These are phyloP conservation scores for Darevskia nairensis DNA, from an alignment of 2,797 vertebrate species.

Conservation along the genomic window DNA sequence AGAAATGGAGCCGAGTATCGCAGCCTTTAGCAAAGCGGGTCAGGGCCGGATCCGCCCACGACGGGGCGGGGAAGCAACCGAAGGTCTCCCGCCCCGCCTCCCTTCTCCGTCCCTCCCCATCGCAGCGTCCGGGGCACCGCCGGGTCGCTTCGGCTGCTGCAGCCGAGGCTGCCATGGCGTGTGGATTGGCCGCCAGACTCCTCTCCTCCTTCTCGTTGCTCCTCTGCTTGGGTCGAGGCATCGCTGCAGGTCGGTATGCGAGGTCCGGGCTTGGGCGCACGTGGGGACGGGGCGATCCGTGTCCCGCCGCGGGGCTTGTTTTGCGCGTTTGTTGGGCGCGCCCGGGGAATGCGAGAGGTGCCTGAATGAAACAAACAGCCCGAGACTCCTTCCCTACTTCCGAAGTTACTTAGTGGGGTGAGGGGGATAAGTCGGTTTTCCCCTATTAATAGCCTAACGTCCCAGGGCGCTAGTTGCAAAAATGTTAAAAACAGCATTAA, in stretches of 20 bases:
- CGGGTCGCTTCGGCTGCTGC: neutral
- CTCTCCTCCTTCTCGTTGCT: neutral
- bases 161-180: conserved; percentile 1
- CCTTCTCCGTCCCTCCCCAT: neutral
- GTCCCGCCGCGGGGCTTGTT: neutral
- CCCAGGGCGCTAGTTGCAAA: too few relatives aligned
- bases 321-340: neutral
- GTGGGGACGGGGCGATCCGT: neutral
- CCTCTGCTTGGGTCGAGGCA: neutral
- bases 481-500: too few relatives aligned
- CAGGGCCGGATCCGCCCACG: neutral
- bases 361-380: neutral
- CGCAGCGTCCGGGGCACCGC: neutral
- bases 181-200: neutral
- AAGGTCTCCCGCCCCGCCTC: neutral
- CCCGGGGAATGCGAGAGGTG: neutral
- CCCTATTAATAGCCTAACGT: too few relatives aligned
- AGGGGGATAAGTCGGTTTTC: neutral
- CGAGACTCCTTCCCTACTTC: neutral
- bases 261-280: neutral
- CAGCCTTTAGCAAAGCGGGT: neutral
- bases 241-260: neutral
- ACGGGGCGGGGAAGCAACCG: neutral
- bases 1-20: neutral
- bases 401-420: neutral